Evolutionary conservation across 2,888 invertebrate species (phyloP), one percentile per base, ranked within the genome.

Genomic region (Hoplodrina ambigua): DNA sequence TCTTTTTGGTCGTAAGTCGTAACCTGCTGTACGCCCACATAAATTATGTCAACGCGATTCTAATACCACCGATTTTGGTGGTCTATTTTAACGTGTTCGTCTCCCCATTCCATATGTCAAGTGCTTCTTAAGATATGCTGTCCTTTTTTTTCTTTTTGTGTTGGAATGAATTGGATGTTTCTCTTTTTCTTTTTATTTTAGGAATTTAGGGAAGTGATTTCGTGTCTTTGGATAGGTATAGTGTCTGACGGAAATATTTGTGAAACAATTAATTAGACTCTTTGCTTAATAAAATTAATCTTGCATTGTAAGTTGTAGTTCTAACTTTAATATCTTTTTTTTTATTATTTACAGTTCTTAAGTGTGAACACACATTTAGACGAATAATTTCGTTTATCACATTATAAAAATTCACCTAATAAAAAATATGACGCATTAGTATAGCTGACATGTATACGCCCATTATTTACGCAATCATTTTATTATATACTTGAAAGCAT

Each of bases 21-120:
- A 90, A 92, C 91, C 90, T 87, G 81, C 79, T 83, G 63, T 73
- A 89, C 93, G 90, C 93, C 93, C 90, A 92, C 92, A 86, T 85
- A 87, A 89, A 89, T 86, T 87, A 87, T 90, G 90, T 92, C 90
- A 90, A 88, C 89, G 83, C 30, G 82, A 83, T 81, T 75, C 73
- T 68, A 73, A 79, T 67, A 75, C 66, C 71, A 68, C 72, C 85
- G 80, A 84, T 86, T 87, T 87, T 86, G 87, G 86, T 88, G 87
- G 84, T 88, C 88, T 83, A 80, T 84, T 81, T 84, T 73, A 80
- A 77, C 77, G 80, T 70, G 78, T 76, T 69, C 63, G 69, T 67
- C 75, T 65, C 57, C 66, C 63, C 66, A 73, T 78, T 81, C 73
- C 65, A 62, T 78, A 74, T 83, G 80, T 79, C 81, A 84, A 81